Conservation (phyloP, 37 sponge, comb jelly and placozoan genomes). For the Amphimedon queenslandica region DNA sequence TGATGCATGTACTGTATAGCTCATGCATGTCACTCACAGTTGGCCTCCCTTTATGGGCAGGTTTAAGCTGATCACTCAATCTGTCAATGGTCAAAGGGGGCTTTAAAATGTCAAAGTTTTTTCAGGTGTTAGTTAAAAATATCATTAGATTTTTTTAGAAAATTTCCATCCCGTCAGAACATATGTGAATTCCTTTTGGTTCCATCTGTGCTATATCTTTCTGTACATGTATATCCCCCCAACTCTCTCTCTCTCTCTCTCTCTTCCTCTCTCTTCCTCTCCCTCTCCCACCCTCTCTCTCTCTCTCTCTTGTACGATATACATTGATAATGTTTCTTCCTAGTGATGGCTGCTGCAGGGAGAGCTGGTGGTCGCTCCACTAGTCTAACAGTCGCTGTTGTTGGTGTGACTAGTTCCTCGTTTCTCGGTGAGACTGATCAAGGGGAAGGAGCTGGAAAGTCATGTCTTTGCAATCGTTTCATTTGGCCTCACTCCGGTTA, state of each 20-base stretch:
- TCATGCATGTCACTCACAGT: too few species aligned
- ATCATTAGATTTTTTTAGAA: too few species aligned
- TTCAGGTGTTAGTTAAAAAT: too few species aligned
- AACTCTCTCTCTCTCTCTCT: constrained; percentile 13
- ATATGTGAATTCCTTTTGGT: too few species aligned
- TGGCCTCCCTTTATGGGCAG: too few species aligned
- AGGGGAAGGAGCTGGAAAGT: constrained; percentile 75
- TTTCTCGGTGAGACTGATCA: constrained; percentile 3
- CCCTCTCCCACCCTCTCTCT: constrained; percentile 4
- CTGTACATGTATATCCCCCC: neutral
- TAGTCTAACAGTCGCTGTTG: constrained; percentile 29
- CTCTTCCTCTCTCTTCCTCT: constrained; percentile 1
- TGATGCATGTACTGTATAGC: too few species aligned
- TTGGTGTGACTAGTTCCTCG: constrained; percentile 48
- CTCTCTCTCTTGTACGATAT: neutral
- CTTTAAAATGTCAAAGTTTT: too few species aligned
- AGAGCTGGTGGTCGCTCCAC: neutral
- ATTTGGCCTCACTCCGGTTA: constrained; percentile 26
- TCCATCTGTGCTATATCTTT: too few species aligned
- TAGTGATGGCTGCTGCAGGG: neutral
- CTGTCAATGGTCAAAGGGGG: too few species aligned
- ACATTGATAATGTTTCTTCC: too few species aligned
- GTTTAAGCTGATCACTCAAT: too few species aligned
- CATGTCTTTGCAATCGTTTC: constrained; percentile 74
- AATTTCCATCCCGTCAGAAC: too few species aligned